Base-by-base conservation (phyloP, 2,888 invertebrate species). In the Apamea sordens region DNA sequence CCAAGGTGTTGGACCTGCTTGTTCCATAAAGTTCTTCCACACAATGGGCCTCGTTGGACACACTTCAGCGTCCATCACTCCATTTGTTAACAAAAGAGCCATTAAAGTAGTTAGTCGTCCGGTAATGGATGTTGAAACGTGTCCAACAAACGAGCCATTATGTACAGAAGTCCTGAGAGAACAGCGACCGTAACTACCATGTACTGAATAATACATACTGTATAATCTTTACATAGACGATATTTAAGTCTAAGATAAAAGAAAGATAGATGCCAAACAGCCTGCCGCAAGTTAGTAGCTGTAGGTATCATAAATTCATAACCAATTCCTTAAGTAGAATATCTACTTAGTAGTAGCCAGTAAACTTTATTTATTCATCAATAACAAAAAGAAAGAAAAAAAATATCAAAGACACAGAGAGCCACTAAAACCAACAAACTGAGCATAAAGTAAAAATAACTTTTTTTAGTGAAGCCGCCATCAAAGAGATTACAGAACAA, bases 401-500 rank as follows among this genome's bases (percentile, higher is more conserved):
- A 72, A 67, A 88, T 76, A 86, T 80, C 80, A 88, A 88, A 88
- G 86, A 85, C 69, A 86, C 56, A 78, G 65, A 61, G 56, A 68
- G 68, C 74, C 70, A 80, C 68, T 82, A 76, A 86, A 76, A 77
- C 80, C 73, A 87, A 84, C 74, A 84, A 86, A 81, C 73, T 70
- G 63, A 76, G 69, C 77, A 79, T 86, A 78, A 79, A 74, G 71
- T 82, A 85, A 86, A 89, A 89, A 89, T 89, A 88, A 82, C 89
- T 86, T 91, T 79, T 88, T 85, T 89, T 90, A 70, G 74, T 88
- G 84, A 84, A 87, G 87, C 88, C 82, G 88, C 90, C 93, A 92
- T 92, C 92, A 93, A 91, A 91, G 90, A 92, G 93, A 93, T 92
- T 92, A 92, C 89, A 61, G 83, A 82, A 76, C 59, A 80, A 82